Evolutionary conservation across 2,113 vertebrate genomes (phyloP).

Genomic region (Oryzias celebensis): DNA sequence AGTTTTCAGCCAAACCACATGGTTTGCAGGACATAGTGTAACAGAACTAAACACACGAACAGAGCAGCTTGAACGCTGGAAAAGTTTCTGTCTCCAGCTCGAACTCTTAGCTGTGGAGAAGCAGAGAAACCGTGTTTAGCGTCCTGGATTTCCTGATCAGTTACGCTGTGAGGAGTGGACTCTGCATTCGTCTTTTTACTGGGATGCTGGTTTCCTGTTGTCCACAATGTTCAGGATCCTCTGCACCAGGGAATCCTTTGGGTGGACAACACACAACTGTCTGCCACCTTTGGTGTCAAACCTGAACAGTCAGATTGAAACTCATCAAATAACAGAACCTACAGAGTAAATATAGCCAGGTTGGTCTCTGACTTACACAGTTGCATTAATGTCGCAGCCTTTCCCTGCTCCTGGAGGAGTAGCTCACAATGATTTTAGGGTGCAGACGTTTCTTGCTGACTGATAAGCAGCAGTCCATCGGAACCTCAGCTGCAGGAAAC

Average conservation of each 20-base stretch:
- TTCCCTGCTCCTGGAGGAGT: conserved; percentile 47
- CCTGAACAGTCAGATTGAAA: conserved; percentile 24
- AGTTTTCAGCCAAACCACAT: no score
- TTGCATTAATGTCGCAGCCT: conserved; percentile 49
- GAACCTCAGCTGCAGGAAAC: conserved; percentile 35
- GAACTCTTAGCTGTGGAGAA: no score
- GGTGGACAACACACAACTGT: conserved; percentile 39
- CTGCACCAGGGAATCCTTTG: conserved; percentile 16
- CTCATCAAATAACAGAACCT: no score
- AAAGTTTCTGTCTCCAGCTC: no score
- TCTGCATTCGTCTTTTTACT: not conserved
- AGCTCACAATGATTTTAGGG: not conserved
- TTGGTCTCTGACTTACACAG: conserved; percentile 39
- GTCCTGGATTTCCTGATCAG: no score
- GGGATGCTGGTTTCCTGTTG: not conserved
- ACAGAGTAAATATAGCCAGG: not conserved
- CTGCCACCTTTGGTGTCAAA: not conserved
- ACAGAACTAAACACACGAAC: no score
- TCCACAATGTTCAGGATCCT: conserved; percentile 12
- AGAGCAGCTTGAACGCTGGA: no score
- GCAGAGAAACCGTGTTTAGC: no score
- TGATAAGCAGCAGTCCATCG: conserved; percentile 45
- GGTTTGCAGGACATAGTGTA: no score
- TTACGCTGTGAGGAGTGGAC: no score
- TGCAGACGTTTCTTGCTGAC: conserved; percentile 7